A percentile compares a stretch with the other conserved stretches of the same genome.
These are phyloP conservation scores for Caenorhabditis drosophilae DNA, from an alignment of 2,888 invertebrate genomes.

Conservation along the genomic window DNA sequence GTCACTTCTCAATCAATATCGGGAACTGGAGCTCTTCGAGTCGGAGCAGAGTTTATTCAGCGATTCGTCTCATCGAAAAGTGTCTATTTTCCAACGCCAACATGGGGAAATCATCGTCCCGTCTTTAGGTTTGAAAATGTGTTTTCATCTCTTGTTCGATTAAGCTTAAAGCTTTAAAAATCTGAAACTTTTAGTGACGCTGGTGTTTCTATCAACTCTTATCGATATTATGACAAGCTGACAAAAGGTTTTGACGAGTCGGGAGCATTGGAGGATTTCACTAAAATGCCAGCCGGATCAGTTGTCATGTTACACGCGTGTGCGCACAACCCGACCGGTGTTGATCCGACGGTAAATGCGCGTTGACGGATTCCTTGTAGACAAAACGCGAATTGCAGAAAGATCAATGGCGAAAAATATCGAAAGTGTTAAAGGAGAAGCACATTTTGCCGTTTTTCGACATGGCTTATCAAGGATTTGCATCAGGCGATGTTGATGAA, in stretches of 20 bases:
- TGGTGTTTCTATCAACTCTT: conserved; percentile 83
- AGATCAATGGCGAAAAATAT: conserved; percentile 90
- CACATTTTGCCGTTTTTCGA: conserved; percentile 66
- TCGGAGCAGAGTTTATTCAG: conserved; percentile 85
- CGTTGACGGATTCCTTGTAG: background rate
- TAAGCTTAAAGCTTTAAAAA: too few species aligned
- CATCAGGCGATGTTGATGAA: conserved; percentile 87
- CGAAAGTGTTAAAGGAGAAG: conserved; percentile 78
- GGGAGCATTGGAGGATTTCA: conserved; percentile 78
- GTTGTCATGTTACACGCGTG: conserved; percentile 92
- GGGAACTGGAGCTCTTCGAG: conserved; percentile 90
- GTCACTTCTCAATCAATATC: conserved; percentile 86
- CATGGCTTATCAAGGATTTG: conserved; percentile 79
- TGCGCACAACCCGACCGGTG: conserved; percentile 97
- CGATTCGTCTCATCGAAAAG: conserved; percentile 79
- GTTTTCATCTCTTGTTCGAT: too few species aligned
- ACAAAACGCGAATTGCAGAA: conserved; percentile 66
- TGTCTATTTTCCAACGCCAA: conserved; percentile 84
- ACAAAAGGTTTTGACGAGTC: conserved; percentile 90
- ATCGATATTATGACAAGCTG: conserved; percentile 89
- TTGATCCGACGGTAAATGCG: conserved; percentile 46
- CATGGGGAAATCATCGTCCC: conserved; percentile 98
- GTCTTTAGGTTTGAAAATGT: conserved; percentile 78
- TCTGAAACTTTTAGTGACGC: conserved; percentile 74
- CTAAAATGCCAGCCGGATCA: conserved; percentile 72